Evolutionary conservation across 2,113 vertebrate genomes (phyloP), one percentile per base, ranked within the genome.

Genomic region (Siniperca knerii): DNA sequence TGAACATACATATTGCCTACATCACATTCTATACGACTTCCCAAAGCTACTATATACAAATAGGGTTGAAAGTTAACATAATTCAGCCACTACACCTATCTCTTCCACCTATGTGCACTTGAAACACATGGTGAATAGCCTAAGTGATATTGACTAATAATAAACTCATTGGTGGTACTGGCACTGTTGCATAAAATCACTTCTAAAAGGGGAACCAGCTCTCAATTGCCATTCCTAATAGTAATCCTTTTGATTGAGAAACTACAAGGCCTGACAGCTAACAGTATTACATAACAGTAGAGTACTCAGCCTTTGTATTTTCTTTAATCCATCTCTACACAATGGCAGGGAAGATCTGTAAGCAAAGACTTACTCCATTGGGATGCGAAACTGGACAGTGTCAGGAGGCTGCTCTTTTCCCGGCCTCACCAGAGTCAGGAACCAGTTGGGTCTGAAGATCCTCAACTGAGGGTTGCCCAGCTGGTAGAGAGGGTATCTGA

Each of bases 401-500:
- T 99, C 97, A 70, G 96, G 93, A 0, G 97, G 97, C 92, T 97
- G 97, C 23, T 96, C 95, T 55, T 92, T 94, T 16, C 98, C 98
- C 0, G 98, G 98, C 92, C 97, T 96, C 90, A 99, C 98, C 46
- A 98, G 90, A 8, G 93, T 96, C 89, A 99, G 90, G 93, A 95
- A 97, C 93, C 97, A 99, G 89, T 97, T 96, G 44, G 98, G 97
- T 81, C 98, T 96, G 89, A 99, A 99, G 35, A 99, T 90, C 20
- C 98, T 96, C 52, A 98, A 94, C 93, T 99, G 98, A 23, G 98
- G 98, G 89, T 96, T 97, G 1, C 98, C 98, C 70, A 96, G 55
- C 94, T 99, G 98, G 93, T 96, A 98, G 25, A 99, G 87, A 3
- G 98, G 97, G 91, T 97, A 97, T 84, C 98, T 99, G 93, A 73